Percentiles rank a stretch among this genome's conserved stretches.
Evolutionary conservation across 2,113 vertebrate genomes (phyloP).

Genomic region (Bubo scandiacus): DNA sequence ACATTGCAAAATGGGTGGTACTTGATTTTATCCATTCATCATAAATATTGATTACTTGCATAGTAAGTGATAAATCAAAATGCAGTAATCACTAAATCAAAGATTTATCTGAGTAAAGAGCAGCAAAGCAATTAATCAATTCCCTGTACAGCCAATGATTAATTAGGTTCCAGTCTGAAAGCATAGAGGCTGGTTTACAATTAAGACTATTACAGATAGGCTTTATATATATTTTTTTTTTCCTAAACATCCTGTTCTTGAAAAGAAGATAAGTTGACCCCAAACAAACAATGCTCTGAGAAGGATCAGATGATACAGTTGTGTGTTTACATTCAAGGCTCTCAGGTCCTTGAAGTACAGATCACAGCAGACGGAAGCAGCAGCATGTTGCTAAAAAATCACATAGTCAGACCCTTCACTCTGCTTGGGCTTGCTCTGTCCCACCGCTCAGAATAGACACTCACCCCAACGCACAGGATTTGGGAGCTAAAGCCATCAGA

Average conservation of each 20-base stretch:
- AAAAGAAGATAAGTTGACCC: slow-evolving; percentile 40
- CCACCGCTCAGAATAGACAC: neutral
- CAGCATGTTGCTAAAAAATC: neutral
- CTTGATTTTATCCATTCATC: slow-evolving; percentile 84
- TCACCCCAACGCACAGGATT: neutral
- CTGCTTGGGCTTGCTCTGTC: neutral
- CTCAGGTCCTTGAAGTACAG: slow-evolving; percentile 2
- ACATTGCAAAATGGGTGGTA: slow-evolving; percentile 74
- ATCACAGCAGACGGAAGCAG: neutral
- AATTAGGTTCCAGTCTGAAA: slow-evolving; percentile 82
- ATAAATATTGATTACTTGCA: slow-evolving; percentile 86
- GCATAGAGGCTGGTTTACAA: slow-evolving; percentile 69
- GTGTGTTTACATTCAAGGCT: slow-evolving; percentile 23
- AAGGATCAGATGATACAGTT: slow-evolving; percentile 17
- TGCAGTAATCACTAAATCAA: slow-evolving; percentile 87
- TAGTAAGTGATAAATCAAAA: slow-evolving; percentile 84
- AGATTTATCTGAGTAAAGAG: slow-evolving; percentile 89
- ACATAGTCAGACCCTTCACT: neutral
- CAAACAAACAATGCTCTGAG: slow-evolving; percentile 37
- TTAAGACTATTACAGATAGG: slow-evolving; percentile 70
- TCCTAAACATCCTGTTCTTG: slow-evolving; percentile 48
- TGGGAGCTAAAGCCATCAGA: neutral
- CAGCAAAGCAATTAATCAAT: slow-evolving; percentile 83
- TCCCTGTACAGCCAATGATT: slow-evolving; percentile 80
- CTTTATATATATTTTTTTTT: neutral